These are phyloP conservation scores for Cheumatopsyche charites DNA, from an alignment of 1,140 invertebrate species.

Conservation along the genomic window DNA sequence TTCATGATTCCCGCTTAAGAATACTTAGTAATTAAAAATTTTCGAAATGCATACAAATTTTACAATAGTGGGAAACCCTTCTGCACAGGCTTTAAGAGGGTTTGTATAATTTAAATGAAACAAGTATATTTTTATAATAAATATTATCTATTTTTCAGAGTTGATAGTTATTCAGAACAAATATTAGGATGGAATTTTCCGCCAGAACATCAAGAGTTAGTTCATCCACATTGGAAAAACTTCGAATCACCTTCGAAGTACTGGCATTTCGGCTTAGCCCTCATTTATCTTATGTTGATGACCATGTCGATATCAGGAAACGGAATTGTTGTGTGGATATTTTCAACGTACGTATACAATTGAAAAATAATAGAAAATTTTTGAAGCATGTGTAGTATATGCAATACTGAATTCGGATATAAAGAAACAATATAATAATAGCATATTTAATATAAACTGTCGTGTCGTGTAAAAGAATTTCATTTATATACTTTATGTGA, in stretches of 20 bases:
- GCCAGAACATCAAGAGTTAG: constrained; percentile 68
- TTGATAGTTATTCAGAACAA: constrained; percentile 55
- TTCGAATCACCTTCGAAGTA: constrained; percentile 72
- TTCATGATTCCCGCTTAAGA: neutral
- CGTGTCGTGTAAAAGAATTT: no score
- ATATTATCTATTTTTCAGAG: constrained; percentile 48
- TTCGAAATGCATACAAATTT: constrained; percentile 2
- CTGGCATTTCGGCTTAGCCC: constrained; percentile 74
- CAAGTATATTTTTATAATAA: neutral
- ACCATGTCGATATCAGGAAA: constrained; percentile 74
- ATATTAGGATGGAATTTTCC: constrained; percentile 74
- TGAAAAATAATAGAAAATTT: no score
- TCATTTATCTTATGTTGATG: constrained; percentile 75
- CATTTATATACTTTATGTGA: no score
- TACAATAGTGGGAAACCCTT: neutral
- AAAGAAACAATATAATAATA: no score
- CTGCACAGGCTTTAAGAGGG: neutral
- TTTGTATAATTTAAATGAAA: constrained; percentile 8
- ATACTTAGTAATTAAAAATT: neutral
- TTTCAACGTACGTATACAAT: constrained; percentile 71
- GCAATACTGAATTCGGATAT: no score
- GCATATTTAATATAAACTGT: no score
- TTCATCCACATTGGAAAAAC: constrained; percentile 75
- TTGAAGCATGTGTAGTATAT: no score
- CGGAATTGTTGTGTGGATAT: constrained; percentile 82